phyloP scores from a whole-genome alignment of 1,140 invertebrate species.

The Cheumatopsyche charites region DNA sequence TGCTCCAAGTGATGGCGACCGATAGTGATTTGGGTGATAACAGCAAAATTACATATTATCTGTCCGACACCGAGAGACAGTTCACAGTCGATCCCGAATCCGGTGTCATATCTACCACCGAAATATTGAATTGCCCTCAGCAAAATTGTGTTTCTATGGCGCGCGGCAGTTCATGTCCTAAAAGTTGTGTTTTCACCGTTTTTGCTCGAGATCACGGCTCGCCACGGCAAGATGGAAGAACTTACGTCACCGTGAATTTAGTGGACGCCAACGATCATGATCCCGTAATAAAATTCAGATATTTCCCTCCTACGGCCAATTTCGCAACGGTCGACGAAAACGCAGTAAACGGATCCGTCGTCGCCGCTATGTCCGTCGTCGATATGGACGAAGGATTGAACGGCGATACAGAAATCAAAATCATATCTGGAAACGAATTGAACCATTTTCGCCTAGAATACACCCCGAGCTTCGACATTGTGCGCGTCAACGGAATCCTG shows the following conservation, averaged over 20 bases:
- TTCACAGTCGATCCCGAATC: slow-evolving; percentile 89
- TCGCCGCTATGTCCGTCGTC: slow-evolving; percentile 90
- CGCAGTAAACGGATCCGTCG: slow-evolving; percentile 84
- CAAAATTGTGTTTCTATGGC: slow-evolving; percentile 65
- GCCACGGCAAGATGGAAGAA: slow-evolving; percentile 87
- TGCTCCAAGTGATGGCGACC: slow-evolving; percentile 88
- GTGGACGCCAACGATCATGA: slow-evolving; percentile 95
- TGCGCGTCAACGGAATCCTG: slow-evolving; percentile 88
- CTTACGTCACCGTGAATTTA: slow-evolving; percentile 93
- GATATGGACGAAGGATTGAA: slow-evolving; percentile 91
- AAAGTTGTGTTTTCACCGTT: slow-evolving; percentile 93
- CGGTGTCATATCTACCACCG: slow-evolving; percentile 82
- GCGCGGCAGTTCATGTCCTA: slow-evolving; percentile 71
- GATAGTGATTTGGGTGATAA: slow-evolving; percentile 93
- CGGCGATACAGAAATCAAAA: slow-evolving; percentile 83
- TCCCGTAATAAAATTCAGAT: slow-evolving; percentile 88
- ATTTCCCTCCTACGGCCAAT: slow-evolving; percentile 80
- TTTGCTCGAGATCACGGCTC: slow-evolving; percentile 91
- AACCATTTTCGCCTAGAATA: slow-evolving; percentile 87
- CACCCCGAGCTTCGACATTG: slow-evolving; percentile 83
- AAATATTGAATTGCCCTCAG: slow-evolving; percentile 79
- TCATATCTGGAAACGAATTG: slow-evolving; percentile 87
- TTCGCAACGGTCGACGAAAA: slow-evolving; percentile 94
- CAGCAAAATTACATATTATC: slow-evolving; percentile 88
- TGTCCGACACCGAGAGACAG: slow-evolving; percentile 82